Conservation (phyloP, 2,888 invertebrate species). For the Cecidostiba fungosa region DNA sequence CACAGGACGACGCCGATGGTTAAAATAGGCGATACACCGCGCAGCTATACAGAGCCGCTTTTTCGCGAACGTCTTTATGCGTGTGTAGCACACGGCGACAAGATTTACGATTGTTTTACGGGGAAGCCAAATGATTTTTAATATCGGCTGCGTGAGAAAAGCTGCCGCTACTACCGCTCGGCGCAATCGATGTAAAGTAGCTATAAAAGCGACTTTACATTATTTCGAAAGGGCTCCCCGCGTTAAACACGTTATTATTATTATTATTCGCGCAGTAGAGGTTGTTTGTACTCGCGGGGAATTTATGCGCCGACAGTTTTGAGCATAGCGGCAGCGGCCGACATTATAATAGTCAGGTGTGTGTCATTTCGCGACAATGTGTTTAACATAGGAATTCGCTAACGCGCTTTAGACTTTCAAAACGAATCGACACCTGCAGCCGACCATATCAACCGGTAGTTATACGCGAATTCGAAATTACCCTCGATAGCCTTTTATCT, state of each 20-base stretch:
- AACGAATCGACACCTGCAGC: neutral
- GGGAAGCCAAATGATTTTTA: slow-evolving; percentile 42
- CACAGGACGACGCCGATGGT: neutral
- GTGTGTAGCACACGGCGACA: neutral
- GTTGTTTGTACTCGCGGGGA: neutral
- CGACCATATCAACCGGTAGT: too few relatives aligned
- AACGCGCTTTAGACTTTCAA: neutral
- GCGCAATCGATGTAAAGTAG: slow-evolving; percentile 16
- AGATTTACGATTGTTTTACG: slow-evolving; percentile 47
- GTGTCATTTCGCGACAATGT: slow-evolving; percentile 21
- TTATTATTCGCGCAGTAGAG: neutral
- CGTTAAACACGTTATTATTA: neutral
- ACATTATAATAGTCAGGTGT: neutral
- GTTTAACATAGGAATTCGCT: neutral
- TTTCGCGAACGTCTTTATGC: slow-evolving; percentile 13
- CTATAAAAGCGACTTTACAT: neutral
- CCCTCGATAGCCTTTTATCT: neutral
- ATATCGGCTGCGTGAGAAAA: slow-evolving; percentile 44
- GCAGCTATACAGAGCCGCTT: neutral
- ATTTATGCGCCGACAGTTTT: neutral
- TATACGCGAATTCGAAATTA: neutral
- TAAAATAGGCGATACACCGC: slow-evolving; percentile 14
- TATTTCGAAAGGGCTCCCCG: slow-evolving; percentile 19
- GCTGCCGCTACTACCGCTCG: neutral
- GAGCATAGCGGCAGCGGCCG: too few relatives aligned